phyloP scores from a whole-genome alignment of 2,888 invertebrate species.

The Leptothorax acervorum region DNA sequence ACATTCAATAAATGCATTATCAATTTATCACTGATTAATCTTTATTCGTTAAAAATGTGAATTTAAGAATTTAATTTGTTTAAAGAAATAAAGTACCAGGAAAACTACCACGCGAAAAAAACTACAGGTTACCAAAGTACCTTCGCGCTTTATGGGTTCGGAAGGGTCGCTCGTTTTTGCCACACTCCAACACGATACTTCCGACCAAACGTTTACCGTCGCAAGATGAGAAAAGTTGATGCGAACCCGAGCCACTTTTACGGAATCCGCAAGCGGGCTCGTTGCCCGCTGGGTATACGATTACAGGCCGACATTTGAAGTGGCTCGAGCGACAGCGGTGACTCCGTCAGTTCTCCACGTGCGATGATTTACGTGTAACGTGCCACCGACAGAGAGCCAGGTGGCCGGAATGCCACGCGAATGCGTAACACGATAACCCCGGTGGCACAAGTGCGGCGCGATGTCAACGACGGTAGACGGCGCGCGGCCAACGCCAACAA shows the following conservation, averaged over 20 bases:
- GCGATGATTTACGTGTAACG: slow-evolving; percentile 53
- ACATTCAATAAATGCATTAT: background rate
- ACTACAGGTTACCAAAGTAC: background rate
- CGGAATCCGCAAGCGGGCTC: slow-evolving; percentile 26
- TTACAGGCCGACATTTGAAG: slow-evolving; percentile 41
- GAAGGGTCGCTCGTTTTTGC: background rate
- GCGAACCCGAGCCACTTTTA: slow-evolving; percentile 3
- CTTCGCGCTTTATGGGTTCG: background rate
- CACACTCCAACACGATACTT: background rate
- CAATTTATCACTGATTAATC: background rate
- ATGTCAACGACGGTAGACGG: slow-evolving; percentile 51
- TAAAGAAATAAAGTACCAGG: background rate
- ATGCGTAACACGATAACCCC: slow-evolving; percentile 62
- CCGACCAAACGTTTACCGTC: slow-evolving; percentile 3
- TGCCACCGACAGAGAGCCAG: slow-evolving; percentile 55
- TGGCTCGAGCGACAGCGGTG: slow-evolving; percentile 33
- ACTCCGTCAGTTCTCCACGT: slow-evolving; percentile 8
- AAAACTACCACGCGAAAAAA: background rate
- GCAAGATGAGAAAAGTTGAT: background rate
- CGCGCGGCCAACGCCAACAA: slow-evolving; percentile 28
- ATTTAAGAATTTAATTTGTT: background rate
- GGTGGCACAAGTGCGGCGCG: slow-evolving; percentile 59
- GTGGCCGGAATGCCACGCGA: slow-evolving; percentile 48
- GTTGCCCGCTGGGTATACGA: slow-evolving; percentile 41
- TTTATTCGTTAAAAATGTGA: background rate